These are phyloP conservation scores for Phrynocephalus forsythii DNA, from an alignment of 2,797 vertebrate species.

Conservation along the genomic window DNA sequence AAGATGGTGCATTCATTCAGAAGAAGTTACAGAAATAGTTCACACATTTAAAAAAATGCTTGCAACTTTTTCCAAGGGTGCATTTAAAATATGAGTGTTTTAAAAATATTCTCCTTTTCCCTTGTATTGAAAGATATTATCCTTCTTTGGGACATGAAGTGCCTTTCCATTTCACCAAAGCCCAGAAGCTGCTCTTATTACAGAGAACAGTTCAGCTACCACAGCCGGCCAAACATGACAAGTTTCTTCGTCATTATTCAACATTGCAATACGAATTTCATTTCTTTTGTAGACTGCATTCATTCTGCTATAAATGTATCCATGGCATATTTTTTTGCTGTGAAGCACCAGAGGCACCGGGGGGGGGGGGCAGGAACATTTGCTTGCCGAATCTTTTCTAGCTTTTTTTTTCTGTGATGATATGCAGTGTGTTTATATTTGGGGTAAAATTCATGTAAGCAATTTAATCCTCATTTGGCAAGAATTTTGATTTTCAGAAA, in stretches of 20 bases:
- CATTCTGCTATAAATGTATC: slow-evolving; percentile 25
- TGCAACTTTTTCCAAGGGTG: accelerated
- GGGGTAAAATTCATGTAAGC: background rate
- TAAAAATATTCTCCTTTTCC: background rate
- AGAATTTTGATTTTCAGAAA: slow-evolving; percentile 45
- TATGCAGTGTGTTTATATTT: slow-evolving; percentile 36
- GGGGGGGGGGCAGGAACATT: slow-evolving; percentile 30
- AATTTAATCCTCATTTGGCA: background rate
- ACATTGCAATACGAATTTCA: slow-evolving; percentile 25
- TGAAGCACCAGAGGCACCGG: slow-evolving; percentile 28
- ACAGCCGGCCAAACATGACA: background rate
- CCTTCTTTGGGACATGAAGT: background rate
- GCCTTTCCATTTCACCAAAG: background rate
- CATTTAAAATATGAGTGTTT: background rate
- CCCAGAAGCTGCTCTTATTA: background rate
- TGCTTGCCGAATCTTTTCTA: background rate
- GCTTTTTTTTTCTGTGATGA: slow-evolving; percentile 11
- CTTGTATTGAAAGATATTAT: background rate
- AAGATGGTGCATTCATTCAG: background rate
- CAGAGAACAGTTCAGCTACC: background rate
- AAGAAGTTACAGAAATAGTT: background rate
- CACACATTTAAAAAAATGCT: background rate
- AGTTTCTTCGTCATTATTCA: slow-evolving; percentile 23
- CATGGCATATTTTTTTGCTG: slow-evolving; percentile 41
- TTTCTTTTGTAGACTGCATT: slow-evolving; percentile 34